phyloP scores from a whole-genome alignment of 2,113 vertebrate genomes.

The Salvelinus namaycush region DNA sequence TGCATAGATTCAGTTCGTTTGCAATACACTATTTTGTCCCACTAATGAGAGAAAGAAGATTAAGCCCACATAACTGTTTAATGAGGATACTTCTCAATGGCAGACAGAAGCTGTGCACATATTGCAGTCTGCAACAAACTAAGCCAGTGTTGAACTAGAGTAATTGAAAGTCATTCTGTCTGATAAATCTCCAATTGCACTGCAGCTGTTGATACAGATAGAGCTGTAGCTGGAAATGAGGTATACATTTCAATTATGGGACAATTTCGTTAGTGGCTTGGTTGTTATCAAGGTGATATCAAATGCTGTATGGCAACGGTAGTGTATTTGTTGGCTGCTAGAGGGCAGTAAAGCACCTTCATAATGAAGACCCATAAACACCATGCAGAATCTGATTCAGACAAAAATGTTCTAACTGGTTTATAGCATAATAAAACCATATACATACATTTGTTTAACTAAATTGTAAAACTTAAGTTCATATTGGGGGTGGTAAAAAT shows the following conservation, averaged over 20 bases:
- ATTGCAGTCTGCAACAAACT: neutral
- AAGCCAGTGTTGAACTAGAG: neutral
- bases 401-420: neutral
- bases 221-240: too few species aligned
- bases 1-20: neutral
- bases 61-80: neutral
- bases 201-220: too few species aligned
- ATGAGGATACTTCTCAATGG: neutral
- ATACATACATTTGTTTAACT: neutral
- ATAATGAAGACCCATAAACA: neutral
- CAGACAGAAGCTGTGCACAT: neutral
- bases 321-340: neutral
- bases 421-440: neutral
- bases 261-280: neutral
- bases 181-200: neutral
- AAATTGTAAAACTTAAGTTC: neutral
- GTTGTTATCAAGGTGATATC: neutral
- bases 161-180: neutral
- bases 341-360: conserved; percentile 4
- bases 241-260: too few species aligned
- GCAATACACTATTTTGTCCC: neutral
- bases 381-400: neutral
- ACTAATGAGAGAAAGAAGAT: conserved; percentile 5
- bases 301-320: neutral
- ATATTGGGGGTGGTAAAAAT: neutral